These are phyloP conservation scores for Drosophila crucigera DNA, from an alignment of 2,888 invertebrate species.

Conservation along the genomic window DNA sequence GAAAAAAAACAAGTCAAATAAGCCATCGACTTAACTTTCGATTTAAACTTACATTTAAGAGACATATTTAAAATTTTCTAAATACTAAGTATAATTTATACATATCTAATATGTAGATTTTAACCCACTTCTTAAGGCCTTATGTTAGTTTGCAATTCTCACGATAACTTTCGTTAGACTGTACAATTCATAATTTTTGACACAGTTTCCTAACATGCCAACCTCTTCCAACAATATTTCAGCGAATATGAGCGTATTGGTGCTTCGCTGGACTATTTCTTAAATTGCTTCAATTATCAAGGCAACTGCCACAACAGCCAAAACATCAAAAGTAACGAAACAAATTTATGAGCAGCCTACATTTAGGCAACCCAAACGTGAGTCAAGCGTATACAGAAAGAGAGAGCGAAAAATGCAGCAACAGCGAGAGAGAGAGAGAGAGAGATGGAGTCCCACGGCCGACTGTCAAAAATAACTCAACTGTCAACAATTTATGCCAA, in stretches of 20 bases:
- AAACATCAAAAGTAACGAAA: slow-evolving; percentile 61
- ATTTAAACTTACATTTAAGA: not conserved
- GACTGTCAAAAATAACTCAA: slow-evolving; percentile 71
- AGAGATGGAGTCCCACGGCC: slow-evolving; percentile 24
- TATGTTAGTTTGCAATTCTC: slow-evolving; percentile 1
- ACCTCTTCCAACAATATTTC: slow-evolving; percentile 19
- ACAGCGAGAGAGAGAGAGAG: not conserved
- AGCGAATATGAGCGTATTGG: slow-evolving; percentile 7
- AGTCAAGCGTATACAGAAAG: slow-evolving; percentile 13
- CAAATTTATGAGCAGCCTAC: slow-evolving; percentile 72
- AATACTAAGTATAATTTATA: not conserved
- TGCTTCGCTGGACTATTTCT: slow-evolving; percentile 35
- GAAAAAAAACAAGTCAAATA: not conserved
- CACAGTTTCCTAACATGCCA: slow-evolving; percentile 35
- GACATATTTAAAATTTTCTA: not conserved
- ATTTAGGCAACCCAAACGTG: slow-evolving; percentile 60
- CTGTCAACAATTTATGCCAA: slow-evolving; percentile 74
- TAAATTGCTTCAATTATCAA: slow-evolving; percentile 64
- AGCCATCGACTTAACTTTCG: not conserved
- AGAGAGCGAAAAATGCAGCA: not conserved
- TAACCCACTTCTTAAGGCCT: not conserved
- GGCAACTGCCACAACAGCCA: slow-evolving; percentile 50
- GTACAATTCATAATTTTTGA: slow-evolving; percentile 23
- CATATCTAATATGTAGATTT: slow-evolving; percentile 11
- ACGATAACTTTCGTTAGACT: not conserved